Evolutionary conservation across 2,113 vertebrate genomes (phyloP).

Genomic region (Malurus alboscapulatus): DNA sequence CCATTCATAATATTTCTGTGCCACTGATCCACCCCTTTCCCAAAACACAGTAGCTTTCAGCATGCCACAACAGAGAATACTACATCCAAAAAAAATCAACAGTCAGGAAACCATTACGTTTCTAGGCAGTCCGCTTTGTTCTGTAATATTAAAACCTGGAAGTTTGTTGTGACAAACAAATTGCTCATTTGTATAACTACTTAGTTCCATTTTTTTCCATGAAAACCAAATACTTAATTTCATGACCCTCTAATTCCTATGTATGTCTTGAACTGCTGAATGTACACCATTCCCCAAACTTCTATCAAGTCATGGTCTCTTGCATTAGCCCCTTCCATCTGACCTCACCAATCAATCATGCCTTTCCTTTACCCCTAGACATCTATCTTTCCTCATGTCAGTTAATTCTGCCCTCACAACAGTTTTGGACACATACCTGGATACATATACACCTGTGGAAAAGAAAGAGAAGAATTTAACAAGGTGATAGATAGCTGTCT

Average conservation of each 20-base stretch:
- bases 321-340: not conserved
- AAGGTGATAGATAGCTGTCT: not conserved
- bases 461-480: not conserved
- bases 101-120: not conserved
- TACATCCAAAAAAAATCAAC: not conserved
- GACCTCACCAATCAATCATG: not conserved
- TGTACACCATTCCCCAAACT: not conserved
- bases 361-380: not conserved
- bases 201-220: not conserved
- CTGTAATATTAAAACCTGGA: not conserved
- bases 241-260: not conserved
- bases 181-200: not conserved
- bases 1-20: not conserved
- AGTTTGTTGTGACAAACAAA: not conserved
- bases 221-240: not conserved
- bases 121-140: not conserved
- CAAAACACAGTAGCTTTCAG: not conserved
- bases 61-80: not conserved
- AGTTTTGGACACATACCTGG: not conserved
- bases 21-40: not conserved
- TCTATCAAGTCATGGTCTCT: not conserved
- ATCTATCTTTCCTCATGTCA: not conserved
- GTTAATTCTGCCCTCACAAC: not conserved
- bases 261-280: not conserved
- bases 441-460: not conserved